Evolutionary conservation across 2,888 invertebrate species (phyloP), one percentile per base, ranked within the genome.

Genomic region (Drosophila recens): DNA sequence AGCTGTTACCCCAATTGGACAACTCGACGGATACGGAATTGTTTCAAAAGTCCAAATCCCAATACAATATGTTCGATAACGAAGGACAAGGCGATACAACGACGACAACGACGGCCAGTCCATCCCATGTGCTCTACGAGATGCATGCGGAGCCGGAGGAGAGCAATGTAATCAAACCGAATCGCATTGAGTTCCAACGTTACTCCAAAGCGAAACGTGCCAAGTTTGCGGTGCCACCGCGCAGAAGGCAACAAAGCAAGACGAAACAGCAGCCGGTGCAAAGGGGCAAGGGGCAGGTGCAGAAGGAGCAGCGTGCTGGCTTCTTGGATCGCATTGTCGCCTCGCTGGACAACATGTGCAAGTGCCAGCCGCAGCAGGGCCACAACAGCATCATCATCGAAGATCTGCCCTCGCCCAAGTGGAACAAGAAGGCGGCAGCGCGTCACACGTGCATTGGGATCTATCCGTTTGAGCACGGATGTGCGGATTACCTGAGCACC

Each of bases 391-490:
- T 91, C 51, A 67, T 82, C 33, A 76, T 91, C 51, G 82, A 80
- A 4, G 90, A 89, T 66, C 67, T 91, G 17, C 90, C 90, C 4
- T 85, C 89, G 15, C 88, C 90, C 4, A 54, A 69, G 36, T 82
- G 85, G 81, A 87, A 82, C 30, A 79, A 72, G 54, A 82, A 86
- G 57, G 75, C 80, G 13, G 72, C 74, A 13, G 56, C 68, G 0
- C 76, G 78, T 0, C 86, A 87, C 43, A 78, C 87, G 0, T 82
- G 85, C 82, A 94, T 95, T 9, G 95, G 95, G 72, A 94, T 95
- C 51, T 95, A 95, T 90, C 95, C 95, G 71, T 95, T 95, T 78
- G 95, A 95, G 87, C 95, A 95, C 82, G 95, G 95, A 51, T 95
- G 94, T 84, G 93, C 94, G 1, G 94, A 94, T 58, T 95, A 94